A percentile compares a stretch with the other conserved stretches of the same genome.
phyloP scores from a whole-genome alignment of 2,113 vertebrate species.

The Notechis scutatus region DNA sequence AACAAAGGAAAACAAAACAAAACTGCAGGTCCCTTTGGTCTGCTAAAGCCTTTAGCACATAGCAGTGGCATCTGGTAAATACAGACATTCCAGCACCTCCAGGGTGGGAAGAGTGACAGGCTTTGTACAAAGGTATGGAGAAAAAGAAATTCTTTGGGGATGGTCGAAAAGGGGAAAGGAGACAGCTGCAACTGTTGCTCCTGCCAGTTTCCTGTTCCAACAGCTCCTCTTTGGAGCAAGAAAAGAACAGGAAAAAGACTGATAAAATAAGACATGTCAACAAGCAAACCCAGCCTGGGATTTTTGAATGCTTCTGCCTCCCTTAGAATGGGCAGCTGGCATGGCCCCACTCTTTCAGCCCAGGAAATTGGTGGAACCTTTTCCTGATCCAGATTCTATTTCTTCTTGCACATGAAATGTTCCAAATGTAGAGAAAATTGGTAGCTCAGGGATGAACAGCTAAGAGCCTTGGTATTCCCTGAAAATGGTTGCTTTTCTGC shows the following conservation, averaged over 20 bases:
- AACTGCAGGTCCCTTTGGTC: neutral
- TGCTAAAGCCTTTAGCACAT: neutral
- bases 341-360: neutral
- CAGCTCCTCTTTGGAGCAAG: neutral
- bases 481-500: neutral
- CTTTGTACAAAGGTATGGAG: neutral
- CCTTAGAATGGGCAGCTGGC: neutral
- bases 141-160: neutral
- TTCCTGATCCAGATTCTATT: neutral
- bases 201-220: neutral
- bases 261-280: neutral
- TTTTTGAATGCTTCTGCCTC: neutral
- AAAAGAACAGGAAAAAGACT: neutral
- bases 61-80: neutral
- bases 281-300: neutral
- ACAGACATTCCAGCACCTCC: neutral
- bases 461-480: neutral
- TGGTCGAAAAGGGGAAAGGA: neutral
- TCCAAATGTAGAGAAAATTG: neutral
- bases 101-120: neutral
- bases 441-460: neutral
- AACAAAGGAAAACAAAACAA: neutral
- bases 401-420: neutral
- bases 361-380: neutral
- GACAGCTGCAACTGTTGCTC: neutral